A percentile compares a stretch with the other conserved stretches of the same genome.
Conservation (phyloP, 23 tunicate species). For the Halocynthia aurantium region DNA sequence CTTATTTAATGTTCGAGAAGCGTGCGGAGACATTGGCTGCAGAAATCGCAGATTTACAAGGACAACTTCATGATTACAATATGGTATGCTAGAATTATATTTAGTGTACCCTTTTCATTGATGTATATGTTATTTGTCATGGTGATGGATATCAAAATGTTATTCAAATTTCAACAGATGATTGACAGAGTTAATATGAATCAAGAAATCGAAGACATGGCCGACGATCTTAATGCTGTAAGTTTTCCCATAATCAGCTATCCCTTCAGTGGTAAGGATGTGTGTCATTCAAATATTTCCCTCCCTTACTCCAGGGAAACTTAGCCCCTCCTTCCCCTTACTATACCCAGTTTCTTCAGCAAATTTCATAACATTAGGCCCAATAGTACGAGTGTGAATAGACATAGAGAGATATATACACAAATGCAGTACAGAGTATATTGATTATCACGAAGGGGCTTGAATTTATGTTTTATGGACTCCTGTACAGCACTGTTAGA, state of each 20-base stretch:
- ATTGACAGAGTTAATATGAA: constrained; percentile 84
- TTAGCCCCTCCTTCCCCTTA: too few relatives aligned
- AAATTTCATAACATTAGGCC: too few relatives aligned
- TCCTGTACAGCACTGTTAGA: too few relatives aligned
- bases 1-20: constrained; percentile 87
- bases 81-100: not conserved
- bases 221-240: constrained; percentile 59
- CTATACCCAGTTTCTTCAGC: too few relatives aligned
- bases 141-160: not conserved
- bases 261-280: too few relatives aligned
- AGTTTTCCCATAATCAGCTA: not conserved
- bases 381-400: too few relatives aligned
- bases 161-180: constrained; percentile 11
- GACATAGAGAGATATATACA: too few relatives aligned
- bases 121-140: not conserved
- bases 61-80: constrained; percentile 90
- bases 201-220: constrained; percentile 61
- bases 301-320: too few relatives aligned
- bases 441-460: too few relatives aligned
- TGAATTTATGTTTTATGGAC: too few relatives aligned
- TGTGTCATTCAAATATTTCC: too few relatives aligned
- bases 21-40: constrained; percentile 83
- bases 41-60: constrained; percentile 74
- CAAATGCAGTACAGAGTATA: too few relatives aligned
- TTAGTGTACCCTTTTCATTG: not conserved